A percentile compares a stretch with the other conserved stretches of the same genome.
These are phyloP conservation scores for Acanthosepion esculentum DNA, from an alignment of 2,888 invertebrate species.

Conservation along the genomic window DNA sequence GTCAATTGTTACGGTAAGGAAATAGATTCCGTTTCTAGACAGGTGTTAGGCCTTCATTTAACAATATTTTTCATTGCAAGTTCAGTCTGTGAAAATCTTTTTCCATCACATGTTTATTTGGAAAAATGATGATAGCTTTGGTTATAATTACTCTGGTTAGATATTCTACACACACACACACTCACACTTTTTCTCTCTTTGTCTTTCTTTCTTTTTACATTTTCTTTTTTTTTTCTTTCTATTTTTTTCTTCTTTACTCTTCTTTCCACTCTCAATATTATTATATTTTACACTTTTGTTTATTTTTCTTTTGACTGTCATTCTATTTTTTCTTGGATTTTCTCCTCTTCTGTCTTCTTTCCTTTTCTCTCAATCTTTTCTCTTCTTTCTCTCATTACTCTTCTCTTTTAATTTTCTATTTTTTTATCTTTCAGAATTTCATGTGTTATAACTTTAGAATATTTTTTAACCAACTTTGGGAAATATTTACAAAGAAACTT, in stretches of 20 bases:
- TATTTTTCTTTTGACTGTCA: background rate
- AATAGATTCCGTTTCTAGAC: conserved; percentile 1
- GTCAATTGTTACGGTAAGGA: conserved; percentile 33
- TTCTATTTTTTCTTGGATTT: background rate
- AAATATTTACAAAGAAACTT: no score
- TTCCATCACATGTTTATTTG: background rate
- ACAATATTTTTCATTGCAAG: background rate
- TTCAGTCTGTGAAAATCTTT: background rate
- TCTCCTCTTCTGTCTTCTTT: background rate
- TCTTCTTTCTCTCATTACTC: background rate
- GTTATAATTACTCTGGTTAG: background rate
- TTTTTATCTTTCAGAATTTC: no score
- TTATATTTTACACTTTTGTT: background rate
- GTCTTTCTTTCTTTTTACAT: background rate
- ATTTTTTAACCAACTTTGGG: no score
- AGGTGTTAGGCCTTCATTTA: conserved; percentile 8
- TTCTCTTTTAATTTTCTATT: no score
- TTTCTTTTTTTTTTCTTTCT: background rate
- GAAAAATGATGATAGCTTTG: background rate
- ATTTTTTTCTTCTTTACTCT: background rate
- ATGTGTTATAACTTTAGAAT: no score
- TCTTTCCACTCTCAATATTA: background rate
- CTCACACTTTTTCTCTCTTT: background rate
- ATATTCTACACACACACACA: background rate
- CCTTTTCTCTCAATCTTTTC: background rate